Evolutionary conservation across 2,113 vertebrate species (phyloP), one percentile per base, ranked within the genome.

Genomic region (Mola mola): DNA sequence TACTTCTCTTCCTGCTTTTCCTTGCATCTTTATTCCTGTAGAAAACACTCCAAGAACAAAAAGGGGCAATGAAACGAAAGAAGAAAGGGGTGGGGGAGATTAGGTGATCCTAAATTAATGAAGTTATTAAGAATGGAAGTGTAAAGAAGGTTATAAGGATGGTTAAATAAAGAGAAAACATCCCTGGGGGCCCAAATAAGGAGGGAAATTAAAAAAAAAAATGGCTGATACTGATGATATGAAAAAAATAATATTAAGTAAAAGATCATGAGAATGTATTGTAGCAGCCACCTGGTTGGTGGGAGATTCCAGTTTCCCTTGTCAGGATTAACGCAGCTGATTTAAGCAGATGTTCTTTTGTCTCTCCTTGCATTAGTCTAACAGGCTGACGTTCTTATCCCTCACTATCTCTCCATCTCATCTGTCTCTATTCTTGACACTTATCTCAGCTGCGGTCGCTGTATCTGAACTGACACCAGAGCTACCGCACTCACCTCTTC

Each of bases 281-380:
- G 36, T 6, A 19, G 26, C 7, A 6, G n/a, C 52, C 47, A 13
- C 24, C 9, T 33, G 40, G 20, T 50, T 38, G 50, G 22, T 5
- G 10, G 53, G 20, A 49, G 24, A 58, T 53, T 66, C 36, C 7
- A 13, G 10, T 50, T 66, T 56, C 40, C 40, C 52, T 42, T 36
- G 17, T 42, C 42, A 21, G 51, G 73, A 70, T 81, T 85, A 62
- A 73, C 58, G 25, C 56, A 25, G 24, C 50, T 73, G 46, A 40
- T 75, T 52, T 59, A 48, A 24, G 59, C 82, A 79, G 78, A 82
- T 75, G 81, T 57, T 67, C 48, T 62, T 72, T 83, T 85, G 78
- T 85, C 60, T 77, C 26, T 41, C 19, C 34, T 28, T 76, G 56
- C 72, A 84, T 84, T 79, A 75, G 62, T 63, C 37, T 75, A 57